These are phyloP conservation scores for Prunella strophiata DNA, from an alignment of 2,797 vertebrate genomes.

Conservation along the genomic window DNA sequence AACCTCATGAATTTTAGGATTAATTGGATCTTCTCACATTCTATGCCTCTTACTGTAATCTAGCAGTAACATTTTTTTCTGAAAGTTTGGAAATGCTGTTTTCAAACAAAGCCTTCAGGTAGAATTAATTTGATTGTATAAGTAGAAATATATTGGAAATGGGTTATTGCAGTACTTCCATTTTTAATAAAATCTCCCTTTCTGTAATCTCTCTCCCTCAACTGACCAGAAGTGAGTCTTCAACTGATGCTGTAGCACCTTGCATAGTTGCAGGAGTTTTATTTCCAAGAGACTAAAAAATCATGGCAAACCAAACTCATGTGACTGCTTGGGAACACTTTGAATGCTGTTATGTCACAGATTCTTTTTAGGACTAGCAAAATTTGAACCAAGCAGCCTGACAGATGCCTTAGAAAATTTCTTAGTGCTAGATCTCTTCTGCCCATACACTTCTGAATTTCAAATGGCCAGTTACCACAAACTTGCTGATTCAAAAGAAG, in stretches of 20 bases:
- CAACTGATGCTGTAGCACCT: not conserved
- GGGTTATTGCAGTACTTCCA: not conserved
- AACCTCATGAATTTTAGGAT: not conserved
- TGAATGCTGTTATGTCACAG: not conserved
- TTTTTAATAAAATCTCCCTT: not conserved
- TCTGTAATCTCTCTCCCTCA: not conserved
- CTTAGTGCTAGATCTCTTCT: not conserved
- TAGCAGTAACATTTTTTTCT: not conserved
- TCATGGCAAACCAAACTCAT: not conserved
- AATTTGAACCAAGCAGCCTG: slow-evolving; percentile 6
- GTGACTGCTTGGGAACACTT: not conserved
- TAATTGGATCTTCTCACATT: not conserved
- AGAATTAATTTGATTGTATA: not conserved
- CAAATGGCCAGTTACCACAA: not conserved
- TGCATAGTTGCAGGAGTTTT: not conserved
- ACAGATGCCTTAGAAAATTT: not conserved
- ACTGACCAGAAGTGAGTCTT: not conserved
- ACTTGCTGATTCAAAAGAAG: slow-evolving; percentile 11
- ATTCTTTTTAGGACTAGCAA: not conserved
- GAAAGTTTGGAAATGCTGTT: not conserved
- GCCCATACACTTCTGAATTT: not conserved
- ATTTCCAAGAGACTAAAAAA: not conserved
- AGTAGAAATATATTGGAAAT: not conserved
- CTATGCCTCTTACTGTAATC: not conserved
- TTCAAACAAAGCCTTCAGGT: not conserved